phyloP scores from a whole-genome alignment of 2,113 vertebrate genomes.

The Laterallus jamaicensis region DNA sequence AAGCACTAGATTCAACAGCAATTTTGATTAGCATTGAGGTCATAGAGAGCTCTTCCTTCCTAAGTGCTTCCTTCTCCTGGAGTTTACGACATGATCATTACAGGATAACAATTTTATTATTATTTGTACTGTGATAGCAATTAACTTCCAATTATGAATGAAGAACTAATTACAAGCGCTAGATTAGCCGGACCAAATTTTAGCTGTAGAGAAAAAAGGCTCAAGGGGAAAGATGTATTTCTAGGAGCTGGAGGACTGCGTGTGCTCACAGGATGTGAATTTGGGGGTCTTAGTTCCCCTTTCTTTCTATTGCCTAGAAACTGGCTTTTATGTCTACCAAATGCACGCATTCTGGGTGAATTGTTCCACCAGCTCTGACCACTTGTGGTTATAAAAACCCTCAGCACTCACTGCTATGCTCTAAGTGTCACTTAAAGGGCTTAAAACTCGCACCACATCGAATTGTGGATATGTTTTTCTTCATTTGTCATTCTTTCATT shows the following conservation, averaged over 20 bases:
- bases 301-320: not conserved
- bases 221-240: not conserved
- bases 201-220: not conserved
- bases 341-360: not conserved
- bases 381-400: not conserved
- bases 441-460: not conserved
- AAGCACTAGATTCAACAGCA: not conserved
- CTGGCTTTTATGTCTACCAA: not conserved
- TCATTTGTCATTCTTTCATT: not conserved
- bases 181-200: not conserved
- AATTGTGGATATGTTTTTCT: not conserved
- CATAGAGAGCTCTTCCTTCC: not conserved
- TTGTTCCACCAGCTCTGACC: not conserved
- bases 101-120: not conserved
- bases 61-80: not conserved
- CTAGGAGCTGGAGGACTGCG: not conserved
- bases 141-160: not conserved
- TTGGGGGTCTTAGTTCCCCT: not conserved
- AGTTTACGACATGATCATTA: not conserved
- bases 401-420: accelerated
- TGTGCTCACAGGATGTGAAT: not conserved
- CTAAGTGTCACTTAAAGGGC: not conserved
- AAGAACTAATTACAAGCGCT: not conserved
- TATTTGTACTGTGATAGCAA: not conserved
- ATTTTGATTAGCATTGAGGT: not conserved